Evolutionary conservation across 2,113 vertebrate genomes (phyloP), one percentile per base, ranked within the genome.

Genomic region (Benthochromis sp.): DNA sequence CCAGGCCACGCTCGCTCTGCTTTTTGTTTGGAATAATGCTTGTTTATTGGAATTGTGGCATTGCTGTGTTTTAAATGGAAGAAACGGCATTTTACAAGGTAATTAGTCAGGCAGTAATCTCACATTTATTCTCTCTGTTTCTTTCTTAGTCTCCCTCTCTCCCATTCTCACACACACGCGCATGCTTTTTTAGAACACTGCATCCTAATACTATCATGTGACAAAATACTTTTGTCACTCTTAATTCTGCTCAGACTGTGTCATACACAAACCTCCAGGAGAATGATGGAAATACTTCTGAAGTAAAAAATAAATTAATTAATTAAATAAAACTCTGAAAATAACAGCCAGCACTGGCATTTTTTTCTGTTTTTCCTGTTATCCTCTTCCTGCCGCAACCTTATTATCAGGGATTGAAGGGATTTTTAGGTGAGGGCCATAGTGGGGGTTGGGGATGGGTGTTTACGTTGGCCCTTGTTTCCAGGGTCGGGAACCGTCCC

Each of bases 401-500:
- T 92, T 84, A 93, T 88, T 92, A 88, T 91, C 83, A 82, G 83
- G 90, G 90, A 87, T 54, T 84, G 82, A 57, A 90, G 84, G 81
- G 88, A 91, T 95, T 94, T 93, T 92, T 78, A 83, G 84, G 93
- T 90, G 61, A 71, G 90, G 87, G 90, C 80, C 85, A 57, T 54
- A 6, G 47, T 86, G 47, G 71, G 93, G 83, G 34, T 40, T 91
- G 89, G 82, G 94, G 92, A 93, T 81, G 96, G 95, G 95, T 97
- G 97, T 97, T 97, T 97, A 97, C 89, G 88, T 97, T 96, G 94
- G 94, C 93, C 94, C 94, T 95, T 94, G 96, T 96, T 97, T 97
- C 95, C 95, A 95, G 95, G 94, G 96, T 97, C 89, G 52, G 94
- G 94, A 94, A 95, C 86, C 83, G 9, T 95, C 96, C 96, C 87